phyloP scores from a whole-genome alignment of 2,888 invertebrate species.

The Tupiocoris notatus region DNA sequence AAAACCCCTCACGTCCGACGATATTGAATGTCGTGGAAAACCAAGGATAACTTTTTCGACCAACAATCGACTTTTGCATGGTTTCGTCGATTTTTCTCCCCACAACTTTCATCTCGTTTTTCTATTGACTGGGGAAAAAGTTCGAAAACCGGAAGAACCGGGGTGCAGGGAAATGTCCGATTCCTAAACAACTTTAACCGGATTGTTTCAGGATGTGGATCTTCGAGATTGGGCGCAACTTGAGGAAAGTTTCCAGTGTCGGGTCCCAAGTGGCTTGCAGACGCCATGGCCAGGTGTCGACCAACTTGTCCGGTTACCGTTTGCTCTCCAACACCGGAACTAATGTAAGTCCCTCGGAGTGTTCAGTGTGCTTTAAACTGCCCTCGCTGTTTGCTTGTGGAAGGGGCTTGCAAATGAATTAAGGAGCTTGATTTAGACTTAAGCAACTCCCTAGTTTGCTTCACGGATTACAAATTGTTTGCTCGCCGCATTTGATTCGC shows the following conservation, averaged over 20 bases:
- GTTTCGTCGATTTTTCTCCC: no score
- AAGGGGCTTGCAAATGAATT: not conserved
- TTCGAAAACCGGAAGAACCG: no score
- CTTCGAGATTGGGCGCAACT: constrained; percentile 34
- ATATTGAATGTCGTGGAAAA: no score
- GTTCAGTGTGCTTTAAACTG: not conserved
- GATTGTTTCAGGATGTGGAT: constrained; percentile 33
- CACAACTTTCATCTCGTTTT: no score
- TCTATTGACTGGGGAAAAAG: no score
- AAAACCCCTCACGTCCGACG: no score
- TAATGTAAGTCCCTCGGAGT: constrained; percentile 18
- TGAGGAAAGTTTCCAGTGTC: constrained; percentile 21
- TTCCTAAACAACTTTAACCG: not conserved
- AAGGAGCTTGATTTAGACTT: not conserved
- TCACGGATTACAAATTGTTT: not conserved
- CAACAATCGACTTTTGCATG: no score
- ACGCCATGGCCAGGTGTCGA: not conserved
- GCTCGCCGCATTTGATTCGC: no score
- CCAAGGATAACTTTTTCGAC: no score
- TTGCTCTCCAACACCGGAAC: constrained; percentile 15
- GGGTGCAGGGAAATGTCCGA: not conserved
- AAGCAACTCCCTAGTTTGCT: no score
- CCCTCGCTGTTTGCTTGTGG: not conserved
- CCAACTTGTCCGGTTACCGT: constrained; percentile 11
- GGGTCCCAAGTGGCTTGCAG: constrained; percentile 6